Conservation (phyloP, 2,113 vertebrate genomes). For the Equus quagga region DNA sequence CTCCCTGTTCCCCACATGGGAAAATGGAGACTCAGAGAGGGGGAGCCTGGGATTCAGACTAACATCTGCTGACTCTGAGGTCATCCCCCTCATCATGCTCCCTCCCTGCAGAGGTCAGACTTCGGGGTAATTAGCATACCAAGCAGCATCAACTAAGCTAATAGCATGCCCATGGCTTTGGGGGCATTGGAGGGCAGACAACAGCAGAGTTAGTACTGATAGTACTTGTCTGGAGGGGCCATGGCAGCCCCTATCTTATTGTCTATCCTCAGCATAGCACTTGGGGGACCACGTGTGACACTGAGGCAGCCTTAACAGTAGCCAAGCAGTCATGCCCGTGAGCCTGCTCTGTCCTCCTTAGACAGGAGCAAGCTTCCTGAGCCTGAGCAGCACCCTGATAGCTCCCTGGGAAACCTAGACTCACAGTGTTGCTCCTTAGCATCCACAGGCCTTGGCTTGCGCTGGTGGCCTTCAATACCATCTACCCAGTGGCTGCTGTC, state of each 20-base stretch:
- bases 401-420: neutral
- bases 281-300: neutral
- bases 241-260: neutral
- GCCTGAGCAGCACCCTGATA: neutral
- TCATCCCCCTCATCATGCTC: neutral
- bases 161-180: neutral
- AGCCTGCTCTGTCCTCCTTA: neutral
- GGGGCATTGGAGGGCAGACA: too few relatives aligned
- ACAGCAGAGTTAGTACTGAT: neutral
- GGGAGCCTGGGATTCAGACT: neutral
- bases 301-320: neutral
- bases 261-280: neutral
- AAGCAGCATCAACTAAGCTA: neutral
- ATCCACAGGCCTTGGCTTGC: neutral
- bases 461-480: neutral
- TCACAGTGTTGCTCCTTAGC: neutral
- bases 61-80: neutral
- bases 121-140: neutral
- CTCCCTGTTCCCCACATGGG: neutral
- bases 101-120: neutral
- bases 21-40: constrained; percentile 39
- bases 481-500: neutral
- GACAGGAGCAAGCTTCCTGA: neutral
- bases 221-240: neutral
- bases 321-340: neutral